A percentile compares a stretch with the other conserved stretches of the same genome.
Evolutionary conservation across 2,888 invertebrate species (phyloP).

Genomic region (Strigamia crassipes): DNA sequence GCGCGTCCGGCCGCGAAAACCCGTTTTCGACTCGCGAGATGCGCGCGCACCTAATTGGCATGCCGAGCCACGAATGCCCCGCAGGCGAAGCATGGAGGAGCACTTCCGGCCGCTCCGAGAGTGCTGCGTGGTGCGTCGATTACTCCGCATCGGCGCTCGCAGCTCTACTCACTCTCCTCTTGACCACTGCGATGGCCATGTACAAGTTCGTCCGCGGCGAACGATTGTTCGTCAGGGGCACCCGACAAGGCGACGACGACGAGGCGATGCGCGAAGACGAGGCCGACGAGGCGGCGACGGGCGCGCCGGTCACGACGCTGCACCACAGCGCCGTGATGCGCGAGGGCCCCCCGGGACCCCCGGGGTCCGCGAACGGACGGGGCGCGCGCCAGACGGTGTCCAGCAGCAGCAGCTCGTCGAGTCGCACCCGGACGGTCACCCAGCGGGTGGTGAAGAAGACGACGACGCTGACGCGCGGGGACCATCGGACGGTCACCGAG

Average conservation of each 20-base stretch:
- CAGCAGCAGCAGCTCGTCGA: conserved; percentile 74
- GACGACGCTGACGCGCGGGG: conserved; percentile 83
- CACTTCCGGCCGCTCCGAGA: conserved; percentile 45
- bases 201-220: conserved; percentile 74
- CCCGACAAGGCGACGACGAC: conserved; percentile 68
- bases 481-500: conserved; percentile 76
- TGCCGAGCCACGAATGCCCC: neutral
- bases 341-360: too few species aligned
- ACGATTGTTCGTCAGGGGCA: conserved; percentile 77
- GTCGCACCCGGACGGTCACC: conserved; percentile 78
- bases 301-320: conserved; percentile 36
- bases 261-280: conserved; percentile 60
- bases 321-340: conserved; percentile 49
- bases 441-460: conserved; percentile 85
- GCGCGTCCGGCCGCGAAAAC: neutral
- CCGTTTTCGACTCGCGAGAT: neutral
- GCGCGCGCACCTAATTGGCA: conserved; percentile 14
- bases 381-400: conserved; percentile 63
- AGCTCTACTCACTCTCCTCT: neutral
- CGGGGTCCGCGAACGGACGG: conserved; percentile 64
- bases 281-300: neutral
- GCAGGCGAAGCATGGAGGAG: conserved; percentile 49
- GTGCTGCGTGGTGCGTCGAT: conserved; percentile 29
- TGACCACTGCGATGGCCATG: conserved; percentile 66
- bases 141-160: neutral